Conservation (phyloP, 2,113 vertebrate genomes). For the Panthera leo region DNA sequence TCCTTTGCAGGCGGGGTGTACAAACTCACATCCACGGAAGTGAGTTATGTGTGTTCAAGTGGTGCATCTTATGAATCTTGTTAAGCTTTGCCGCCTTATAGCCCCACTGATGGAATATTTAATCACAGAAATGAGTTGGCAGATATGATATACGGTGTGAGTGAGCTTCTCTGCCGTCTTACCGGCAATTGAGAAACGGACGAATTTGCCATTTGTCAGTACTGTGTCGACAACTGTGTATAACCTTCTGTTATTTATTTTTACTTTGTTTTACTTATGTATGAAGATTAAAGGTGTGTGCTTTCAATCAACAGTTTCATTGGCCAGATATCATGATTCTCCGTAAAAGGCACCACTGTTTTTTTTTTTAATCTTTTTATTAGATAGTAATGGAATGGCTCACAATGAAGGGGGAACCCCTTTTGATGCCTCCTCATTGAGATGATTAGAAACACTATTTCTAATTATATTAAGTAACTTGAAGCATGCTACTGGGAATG, state of each 20-base stretch:
- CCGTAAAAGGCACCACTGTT: conserved; percentile 78
- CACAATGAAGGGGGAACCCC: not conserved
- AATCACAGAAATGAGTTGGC: conserved; percentile 91
- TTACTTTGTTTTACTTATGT: conserved; percentile 83
- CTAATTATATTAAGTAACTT: conserved; percentile 28
- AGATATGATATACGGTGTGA: conserved; percentile 87
- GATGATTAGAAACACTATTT: not conserved
- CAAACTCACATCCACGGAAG: conserved; percentile 78
- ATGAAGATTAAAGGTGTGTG: conserved; percentile 88
- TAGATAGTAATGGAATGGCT: conserved; percentile 58
- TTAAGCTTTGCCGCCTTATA: conserved; percentile 87
- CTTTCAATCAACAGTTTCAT: conserved; percentile 86
- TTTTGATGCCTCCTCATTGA: not conserved
- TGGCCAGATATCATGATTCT: conserved; percentile 83
- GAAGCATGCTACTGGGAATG: not conserved
- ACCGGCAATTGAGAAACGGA: conserved; percentile 83
- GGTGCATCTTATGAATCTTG: conserved; percentile 89
- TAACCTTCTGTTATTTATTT: conserved; percentile 83
- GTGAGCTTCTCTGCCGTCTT: conserved; percentile 82
- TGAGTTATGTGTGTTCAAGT: conserved; percentile 90
- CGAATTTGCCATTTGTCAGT: conserved; percentile 86
- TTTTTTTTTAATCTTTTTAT: conserved; percentile 81
- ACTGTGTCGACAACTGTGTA: conserved; percentile 85
- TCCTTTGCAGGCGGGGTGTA: conserved; percentile 83
- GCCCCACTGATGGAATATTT: conserved; percentile 90